A percentile compares a stretch with the other conserved stretches of the same genome.
Conservation (phyloP, 2,113 vertebrate species). For the Himantopus leucocephalus region DNA sequence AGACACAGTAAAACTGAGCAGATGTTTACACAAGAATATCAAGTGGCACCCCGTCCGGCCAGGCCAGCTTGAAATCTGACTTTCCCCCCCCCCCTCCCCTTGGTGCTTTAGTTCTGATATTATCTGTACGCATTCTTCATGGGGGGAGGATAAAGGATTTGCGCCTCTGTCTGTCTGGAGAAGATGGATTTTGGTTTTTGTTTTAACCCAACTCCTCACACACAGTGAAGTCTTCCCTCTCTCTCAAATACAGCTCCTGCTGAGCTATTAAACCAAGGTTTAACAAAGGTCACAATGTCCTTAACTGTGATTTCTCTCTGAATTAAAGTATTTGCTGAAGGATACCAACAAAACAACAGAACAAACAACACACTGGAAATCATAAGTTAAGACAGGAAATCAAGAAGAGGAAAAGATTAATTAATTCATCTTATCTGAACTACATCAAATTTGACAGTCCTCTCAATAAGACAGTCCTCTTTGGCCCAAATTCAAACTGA, state of each 20-base stretch:
- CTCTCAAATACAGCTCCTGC: not conserved
- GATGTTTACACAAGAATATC: not conserved
- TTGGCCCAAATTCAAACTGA: not conserved
- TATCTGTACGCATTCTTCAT: not conserved
- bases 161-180: not conserved
- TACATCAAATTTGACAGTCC: not conserved
- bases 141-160: not conserved
- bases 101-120: not conserved
- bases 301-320: not conserved
- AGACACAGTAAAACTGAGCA: not conserved
- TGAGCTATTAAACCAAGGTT: not conserved
- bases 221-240: not conserved
- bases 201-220: not conserved
- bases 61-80: not conserved
- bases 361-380: not conserved
- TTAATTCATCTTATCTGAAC: not conserved
- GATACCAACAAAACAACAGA: not conserved
- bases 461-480: not conserved
- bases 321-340: not conserved
- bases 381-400: not conserved
- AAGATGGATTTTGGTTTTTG: not conserved
- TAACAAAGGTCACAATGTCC: not conserved
- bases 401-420: not conserved
- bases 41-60: not conserved
- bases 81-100: not conserved